Conservation (phyloP, 2,888 invertebrate species). For the Melangyna quadrimaculata region DNA sequence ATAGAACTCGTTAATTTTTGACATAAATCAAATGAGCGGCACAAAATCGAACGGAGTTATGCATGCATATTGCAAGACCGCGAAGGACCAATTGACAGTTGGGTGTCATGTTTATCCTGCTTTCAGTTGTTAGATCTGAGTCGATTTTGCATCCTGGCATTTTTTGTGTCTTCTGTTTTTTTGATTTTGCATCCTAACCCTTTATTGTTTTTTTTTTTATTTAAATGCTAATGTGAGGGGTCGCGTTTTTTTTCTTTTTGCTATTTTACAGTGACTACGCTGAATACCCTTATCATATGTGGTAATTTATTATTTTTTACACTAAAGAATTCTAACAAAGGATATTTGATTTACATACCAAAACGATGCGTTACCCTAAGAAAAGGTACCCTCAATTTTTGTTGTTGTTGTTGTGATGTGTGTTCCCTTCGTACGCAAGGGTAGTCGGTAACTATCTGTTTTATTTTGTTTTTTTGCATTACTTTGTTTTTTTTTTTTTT, state of each 20-base stretch:
- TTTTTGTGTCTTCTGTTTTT: conserved; percentile 59
- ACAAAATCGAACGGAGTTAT: conserved; percentile 49
- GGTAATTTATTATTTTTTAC: conserved; percentile 81
- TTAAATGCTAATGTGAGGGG: conserved; percentile 74
- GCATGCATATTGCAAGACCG: conserved; percentile 78
- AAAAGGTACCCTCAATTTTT: conserved; percentile 55
- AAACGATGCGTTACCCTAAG: conserved; percentile 77
- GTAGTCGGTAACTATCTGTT: conserved; percentile 61
- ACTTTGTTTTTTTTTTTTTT: conserved; percentile 47
- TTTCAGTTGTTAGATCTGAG: conserved; percentile 77
- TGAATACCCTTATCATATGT: conserved; percentile 76
- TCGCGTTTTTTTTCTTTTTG: conserved; percentile 76
- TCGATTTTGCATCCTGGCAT: conserved; percentile 65
- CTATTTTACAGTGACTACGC: conserved; percentile 74
- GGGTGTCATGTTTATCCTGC: conserved; percentile 82
- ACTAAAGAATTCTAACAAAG: conserved; percentile 77
- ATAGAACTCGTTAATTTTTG: conserved; percentile 76
- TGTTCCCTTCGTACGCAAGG: conserved; percentile 36
- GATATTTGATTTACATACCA: conserved; percentile 81
- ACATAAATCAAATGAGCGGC: conserved; percentile 80
- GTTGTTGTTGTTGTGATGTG: too few species aligned
- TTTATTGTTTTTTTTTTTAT: conserved; percentile 62
- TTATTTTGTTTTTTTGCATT: conserved; percentile 48
- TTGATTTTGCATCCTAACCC: conserved; percentile 68
- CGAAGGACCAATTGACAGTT: conserved; percentile 81